Base-by-base conservation (phyloP, 2,888 invertebrate genomes). In the Chesias legatella region DNA sequence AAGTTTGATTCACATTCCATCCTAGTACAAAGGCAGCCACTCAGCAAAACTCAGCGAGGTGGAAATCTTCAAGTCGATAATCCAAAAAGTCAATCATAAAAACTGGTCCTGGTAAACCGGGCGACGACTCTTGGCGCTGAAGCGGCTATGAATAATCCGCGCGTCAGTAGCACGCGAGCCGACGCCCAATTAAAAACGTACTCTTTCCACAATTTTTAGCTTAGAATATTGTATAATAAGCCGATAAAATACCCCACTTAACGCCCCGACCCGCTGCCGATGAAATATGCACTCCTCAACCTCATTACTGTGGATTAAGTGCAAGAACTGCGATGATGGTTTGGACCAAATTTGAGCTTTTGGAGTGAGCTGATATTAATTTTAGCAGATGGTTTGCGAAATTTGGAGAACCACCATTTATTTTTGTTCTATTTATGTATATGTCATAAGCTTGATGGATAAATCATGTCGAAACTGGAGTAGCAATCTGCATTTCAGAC, bases 141-240 rank as follows among this genome's bases (percentile, higher is more conserved):
- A 83, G 80, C 80, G 67, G 86, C 80, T 52, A 88, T 88, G 86
- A 88, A 88, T 88, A 85, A 88, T 79, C 78, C 79, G 60, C 66
- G 79, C 82, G 86, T 88, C 88, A 86, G 68, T 64, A 61, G 74
- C 88, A 88, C 79, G 81, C 86, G 73, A 83, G 77, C 78, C 73
- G 61, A 72, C 73, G 81, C 81, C 84, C 85, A 88, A 86, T 86
- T 88, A 86, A 88, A 88, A 86, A 81, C 83, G 78, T 84, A 82
- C 88, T 86, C 86, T 83, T 84, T 86, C 81, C 82, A 81, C 82
- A 77, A 88, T 83, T 86, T 86, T 86, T 82, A 88, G 85, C 86
- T 88, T 85, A 86, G 86, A 83, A 85, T 86, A 84, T 88, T 84
- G 86, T 82, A 88, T 88, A 88, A 88, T 88, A 88, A 84, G 81